Base-by-base conservation (phyloP, 2,113 vertebrate genomes). In the Pterocles orientalis region DNA sequence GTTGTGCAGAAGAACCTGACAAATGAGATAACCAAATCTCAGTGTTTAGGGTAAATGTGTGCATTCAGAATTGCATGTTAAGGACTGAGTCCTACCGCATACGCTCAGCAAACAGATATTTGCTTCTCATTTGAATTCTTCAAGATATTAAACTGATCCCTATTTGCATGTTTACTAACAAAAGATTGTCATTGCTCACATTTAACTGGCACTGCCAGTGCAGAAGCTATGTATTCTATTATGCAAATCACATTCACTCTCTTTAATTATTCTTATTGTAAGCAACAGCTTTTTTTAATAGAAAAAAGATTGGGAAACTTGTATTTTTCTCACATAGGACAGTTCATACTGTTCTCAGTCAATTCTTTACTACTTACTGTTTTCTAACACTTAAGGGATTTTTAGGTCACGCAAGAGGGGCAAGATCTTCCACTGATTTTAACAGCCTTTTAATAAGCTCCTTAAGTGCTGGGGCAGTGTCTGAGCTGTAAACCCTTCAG, bases 31-130 rank as follows among this genome's bases (percentile, higher is more conserved):
- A 83, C 36, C 51, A 34, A 68, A 2, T 6, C 6, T 4, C 54
- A 29, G 26, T 2, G 1, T 31, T 62, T 4, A 3, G 62, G 43
- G 54, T 70, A 29, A 45, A 75, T 4, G 1, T 1, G 3, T 15
- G 41, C 53, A 1, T 90, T 50, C 47, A 41, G 29, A 39, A 47
- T 21, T 9, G 64, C 24, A 2, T 33, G 72, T 14, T 16, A 13
- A 48, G 82, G 51, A 26, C 39, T 4, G 51, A 76, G n/a, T 71
- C 48, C 48, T 68, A 6, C 36, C 51, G 34, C 45, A 7, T 2
- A 15, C 81, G 26, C 47, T 86, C 86, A 36, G 64, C 53, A 31
- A 36, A n/a, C 41, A 53, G 56, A 33, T 12, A 2, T 62, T 41
- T 50, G 10, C 36, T 48, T 47, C 62, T 73, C 16, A 1, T 56